Evolutionary conservation across 1,140 invertebrate species (phyloP).

Genomic region (Drosophila serrata): DNA sequence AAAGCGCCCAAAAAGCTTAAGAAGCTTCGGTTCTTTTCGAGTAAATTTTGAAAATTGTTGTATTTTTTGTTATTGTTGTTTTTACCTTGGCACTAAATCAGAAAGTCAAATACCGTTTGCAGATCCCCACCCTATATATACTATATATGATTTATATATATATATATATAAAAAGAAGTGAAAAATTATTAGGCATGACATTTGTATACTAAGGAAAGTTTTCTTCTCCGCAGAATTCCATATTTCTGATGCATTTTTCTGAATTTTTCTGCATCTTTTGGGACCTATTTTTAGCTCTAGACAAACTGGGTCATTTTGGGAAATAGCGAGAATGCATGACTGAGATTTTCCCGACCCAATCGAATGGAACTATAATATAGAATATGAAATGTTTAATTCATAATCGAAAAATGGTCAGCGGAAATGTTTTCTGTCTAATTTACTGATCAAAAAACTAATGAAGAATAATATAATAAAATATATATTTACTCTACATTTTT

Average conservation of each 20-base stretch:
- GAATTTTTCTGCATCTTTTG: constrained; percentile 13
- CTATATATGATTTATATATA: not conserved
- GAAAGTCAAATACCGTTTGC: constrained; percentile 41
- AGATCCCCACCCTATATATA: constrained; percentile 8
- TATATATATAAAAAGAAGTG: not conserved
- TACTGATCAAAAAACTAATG: not conserved
- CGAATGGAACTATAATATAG: not conserved
- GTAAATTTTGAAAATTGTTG: constrained; percentile 23
- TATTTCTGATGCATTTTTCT: constrained; percentile 10
- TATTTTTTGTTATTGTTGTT: constrained; percentile 18
- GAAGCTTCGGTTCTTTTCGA: constrained; percentile 27
- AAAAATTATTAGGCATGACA: constrained; percentile 8
- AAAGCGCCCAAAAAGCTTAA: constrained; percentile 37
- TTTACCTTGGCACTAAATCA: constrained; percentile 78
- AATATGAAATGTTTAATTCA: not conserved
- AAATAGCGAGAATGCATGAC: not conserved
- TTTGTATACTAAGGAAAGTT: constrained; percentile 3
- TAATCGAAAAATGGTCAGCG: not conserved
- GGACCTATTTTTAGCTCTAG: constrained; percentile 20
- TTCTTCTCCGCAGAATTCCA: not conserved
- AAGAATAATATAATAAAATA: not conserved
- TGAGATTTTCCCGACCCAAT: not conserved
- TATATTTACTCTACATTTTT: too few species aligned
- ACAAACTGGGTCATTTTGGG: constrained; percentile 33
- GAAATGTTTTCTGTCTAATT: not conserved